Evolutionary conservation across 37 sponge, comb jelly and placozoan genomes (phyloP).

Genomic region (Beroe forskalii): DNA sequence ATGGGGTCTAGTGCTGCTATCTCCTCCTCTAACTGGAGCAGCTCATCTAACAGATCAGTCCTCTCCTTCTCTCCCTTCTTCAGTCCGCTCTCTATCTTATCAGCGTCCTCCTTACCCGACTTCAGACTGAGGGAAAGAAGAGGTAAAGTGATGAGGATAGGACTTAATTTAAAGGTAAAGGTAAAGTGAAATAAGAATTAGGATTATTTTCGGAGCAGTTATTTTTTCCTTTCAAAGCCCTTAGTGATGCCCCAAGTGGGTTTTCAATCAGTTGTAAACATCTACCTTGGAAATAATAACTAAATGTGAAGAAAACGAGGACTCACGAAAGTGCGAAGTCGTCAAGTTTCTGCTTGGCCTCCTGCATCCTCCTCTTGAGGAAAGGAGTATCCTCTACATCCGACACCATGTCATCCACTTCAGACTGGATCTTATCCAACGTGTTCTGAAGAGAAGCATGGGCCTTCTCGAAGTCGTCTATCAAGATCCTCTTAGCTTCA

Average conservation of each 20-base stretch:
- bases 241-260: no score
- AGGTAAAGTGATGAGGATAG: no score
- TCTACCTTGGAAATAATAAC: no score
- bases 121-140: background rate
- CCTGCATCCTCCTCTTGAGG: constrained; percentile 36
- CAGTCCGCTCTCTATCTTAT: constrained; percentile 14
- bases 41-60: background rate
- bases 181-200: no score
- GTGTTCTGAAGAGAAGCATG: constrained; percentile 25
- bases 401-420: background rate
- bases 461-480: constrained; percentile 36
- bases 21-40: constrained; percentile 29
- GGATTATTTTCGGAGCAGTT: no score
- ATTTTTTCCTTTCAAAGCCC: no score
- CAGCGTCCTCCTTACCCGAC: background rate
- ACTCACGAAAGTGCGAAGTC: constrained; percentile 32
- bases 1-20: constrained; percentile 19
- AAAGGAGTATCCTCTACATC: constrained; percentile 45
- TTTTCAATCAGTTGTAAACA: no score
- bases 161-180: no score
- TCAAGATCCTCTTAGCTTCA: background rate
- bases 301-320: background rate
- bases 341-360: constrained; percentile 48
- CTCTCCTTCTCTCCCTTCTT: constrained; percentile 50
- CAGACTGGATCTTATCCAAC: background rate